Percentiles rank a stretch among this genome's conserved stretches.
Evolutionary conservation across 1,140 invertebrate genomes (phyloP).

Genomic region (Philaenus spumarius): DNA sequence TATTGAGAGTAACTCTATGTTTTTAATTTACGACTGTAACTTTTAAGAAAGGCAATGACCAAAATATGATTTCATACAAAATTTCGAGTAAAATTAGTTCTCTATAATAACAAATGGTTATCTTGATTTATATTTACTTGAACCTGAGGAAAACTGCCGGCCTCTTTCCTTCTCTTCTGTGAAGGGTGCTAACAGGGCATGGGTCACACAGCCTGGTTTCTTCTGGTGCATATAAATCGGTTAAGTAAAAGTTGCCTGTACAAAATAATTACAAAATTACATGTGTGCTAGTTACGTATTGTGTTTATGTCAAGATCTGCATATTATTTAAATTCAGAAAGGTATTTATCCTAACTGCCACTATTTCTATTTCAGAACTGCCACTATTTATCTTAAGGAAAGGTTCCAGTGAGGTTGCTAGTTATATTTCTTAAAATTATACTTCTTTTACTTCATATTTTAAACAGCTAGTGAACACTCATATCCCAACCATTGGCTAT

Average conservation of each 20-base stretch:
- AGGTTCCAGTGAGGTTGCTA: no score
- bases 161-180: constrained; percentile 85
- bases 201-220: constrained; percentile 77
- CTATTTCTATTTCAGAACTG: no score
- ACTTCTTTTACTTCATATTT: no score
- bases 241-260: constrained; percentile 59
- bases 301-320: no score
- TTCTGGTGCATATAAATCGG: constrained; percentile 76
- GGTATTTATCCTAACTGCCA: no score
- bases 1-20: background rate
- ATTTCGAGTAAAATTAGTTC: background rate
- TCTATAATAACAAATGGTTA: background rate
- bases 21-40: background rate
- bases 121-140: constrained; percentile 54
- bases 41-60: background rate
- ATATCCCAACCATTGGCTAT: no score
- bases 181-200: constrained; percentile 72
- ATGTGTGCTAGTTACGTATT: constrained; percentile 1
- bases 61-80: no score
- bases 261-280: constrained; percentile 19
- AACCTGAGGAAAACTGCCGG: constrained; percentile 93
- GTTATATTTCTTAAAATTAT: no score
- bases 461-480: no score
- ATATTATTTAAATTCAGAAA: no score
- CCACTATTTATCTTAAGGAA: no score